These are phyloP conservation scores for Anguilla japonica DNA, from an alignment of 2,113 vertebrate species.

Conservation along the genomic window DNA sequence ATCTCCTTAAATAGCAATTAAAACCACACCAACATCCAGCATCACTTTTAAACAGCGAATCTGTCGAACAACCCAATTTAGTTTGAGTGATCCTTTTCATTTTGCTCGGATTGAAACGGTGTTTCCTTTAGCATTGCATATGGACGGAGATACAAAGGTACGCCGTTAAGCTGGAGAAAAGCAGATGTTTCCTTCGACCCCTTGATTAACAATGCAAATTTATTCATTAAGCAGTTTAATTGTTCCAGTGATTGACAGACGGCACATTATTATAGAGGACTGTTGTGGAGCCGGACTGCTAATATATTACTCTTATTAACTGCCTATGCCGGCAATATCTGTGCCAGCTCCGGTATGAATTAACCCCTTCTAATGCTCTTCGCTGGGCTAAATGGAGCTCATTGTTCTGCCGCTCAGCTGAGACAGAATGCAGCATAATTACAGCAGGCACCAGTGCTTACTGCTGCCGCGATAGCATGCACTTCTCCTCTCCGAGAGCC, in stretches of 20 bases:
- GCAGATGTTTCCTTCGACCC: conserved; percentile 72
- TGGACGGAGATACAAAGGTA: conserved; percentile 64
- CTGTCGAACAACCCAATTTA: conserved; percentile 70
- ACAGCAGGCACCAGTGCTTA: conserved; percentile 26
- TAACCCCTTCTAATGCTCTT: conserved; percentile 61
- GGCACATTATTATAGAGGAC: conserved; percentile 60
- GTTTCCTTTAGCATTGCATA: conserved; percentile 69
- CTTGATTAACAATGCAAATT: conserved; percentile 74
- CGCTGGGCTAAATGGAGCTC: conserved; percentile 15
- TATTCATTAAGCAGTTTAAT: conserved; percentile 79
- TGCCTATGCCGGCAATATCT: conserved; percentile 66
- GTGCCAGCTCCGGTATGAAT: conserved; percentile 68
- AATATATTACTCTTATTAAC: conserved; percentile 73
- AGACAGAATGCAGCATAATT: conserved; percentile 27
- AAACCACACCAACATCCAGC: conserved; percentile 62
- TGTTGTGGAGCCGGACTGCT: conserved; percentile 66
- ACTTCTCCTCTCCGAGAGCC: background rate
- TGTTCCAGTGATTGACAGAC: conserved; percentile 76
- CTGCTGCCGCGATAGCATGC: conserved; percentile 6
- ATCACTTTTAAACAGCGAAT: conserved; percentile 71
- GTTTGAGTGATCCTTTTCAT: conserved; percentile 74
- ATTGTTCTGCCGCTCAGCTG: conserved; percentile 3
- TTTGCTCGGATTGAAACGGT: conserved; percentile 70
- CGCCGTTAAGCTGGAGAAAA: conserved; percentile 57
- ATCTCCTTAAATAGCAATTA: conserved; percentile 66